These are phyloP conservation scores for Ophioderma brevispina DNA, from an alignment of 35 echinoderm and acorn worm species.

Conservation along the genomic window DNA sequence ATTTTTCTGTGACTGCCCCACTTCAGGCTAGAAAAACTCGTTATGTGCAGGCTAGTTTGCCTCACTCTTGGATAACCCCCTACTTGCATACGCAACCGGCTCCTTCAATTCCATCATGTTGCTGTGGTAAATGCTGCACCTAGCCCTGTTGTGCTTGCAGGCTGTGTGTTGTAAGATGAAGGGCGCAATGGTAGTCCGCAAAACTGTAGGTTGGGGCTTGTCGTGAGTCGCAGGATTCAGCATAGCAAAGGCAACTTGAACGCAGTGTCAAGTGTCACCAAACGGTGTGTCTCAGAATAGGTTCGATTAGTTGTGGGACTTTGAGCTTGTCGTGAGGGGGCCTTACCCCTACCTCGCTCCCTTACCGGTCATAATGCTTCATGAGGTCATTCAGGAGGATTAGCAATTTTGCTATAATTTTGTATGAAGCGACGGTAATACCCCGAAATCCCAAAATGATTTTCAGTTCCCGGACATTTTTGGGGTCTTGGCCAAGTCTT, in stretches of 20 bases:
- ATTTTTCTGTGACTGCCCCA: slow-evolving; percentile 49
- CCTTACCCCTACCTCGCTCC: not conserved
- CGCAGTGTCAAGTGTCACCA: slow-evolving; percentile 14
- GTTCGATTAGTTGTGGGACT: not conserved
- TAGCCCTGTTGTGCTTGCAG: slow-evolving; percentile 44
- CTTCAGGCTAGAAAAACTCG: slow-evolving; percentile 33
- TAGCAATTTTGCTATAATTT: slow-evolving; percentile 53
- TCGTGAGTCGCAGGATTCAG: slow-evolving; percentile 52
- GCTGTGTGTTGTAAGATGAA: slow-evolving; percentile 57
- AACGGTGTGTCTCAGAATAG: not conserved
- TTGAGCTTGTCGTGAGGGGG: not conserved
- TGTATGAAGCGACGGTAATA: slow-evolving; percentile 81
- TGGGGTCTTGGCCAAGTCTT: slow-evolving; percentile 48
- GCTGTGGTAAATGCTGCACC: slow-evolving; percentile 58
- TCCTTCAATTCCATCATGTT: slow-evolving; percentile 45
- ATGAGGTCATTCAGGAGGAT: slow-evolving; percentile 56
- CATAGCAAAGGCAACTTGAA: slow-evolving; percentile 34
- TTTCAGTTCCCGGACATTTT: slow-evolving; percentile 58
- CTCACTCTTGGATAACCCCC: slow-evolving; percentile 58
- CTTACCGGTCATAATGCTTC: slow-evolving; percentile 26
- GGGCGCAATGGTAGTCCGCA: slow-evolving; percentile 46
- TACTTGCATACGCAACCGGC: slow-evolving; percentile 57
- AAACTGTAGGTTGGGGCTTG: slow-evolving; percentile 36
- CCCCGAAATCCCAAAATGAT: slow-evolving; percentile 72
- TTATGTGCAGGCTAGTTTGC: slow-evolving; percentile 44